phyloP scores from a whole-genome alignment of 2,797 vertebrate species.

The Poecilia gillii region DNA sequence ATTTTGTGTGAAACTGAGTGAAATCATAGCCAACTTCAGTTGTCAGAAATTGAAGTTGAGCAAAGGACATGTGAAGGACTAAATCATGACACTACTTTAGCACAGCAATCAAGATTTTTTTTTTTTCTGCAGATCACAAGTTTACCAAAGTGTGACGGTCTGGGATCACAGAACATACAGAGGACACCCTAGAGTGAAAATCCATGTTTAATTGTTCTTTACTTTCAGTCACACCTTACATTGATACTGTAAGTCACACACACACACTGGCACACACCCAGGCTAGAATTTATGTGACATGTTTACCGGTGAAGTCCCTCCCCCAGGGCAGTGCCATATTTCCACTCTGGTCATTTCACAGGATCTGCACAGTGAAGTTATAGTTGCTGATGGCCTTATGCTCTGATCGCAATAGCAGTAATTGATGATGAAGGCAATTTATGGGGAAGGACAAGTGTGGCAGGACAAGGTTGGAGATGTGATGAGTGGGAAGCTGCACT shows the following conservation, averaged over 20 bases:
- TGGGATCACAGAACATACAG: slow-evolving; percentile 17
- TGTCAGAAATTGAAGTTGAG: background rate
- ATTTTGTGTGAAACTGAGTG: slow-evolving; percentile 2
- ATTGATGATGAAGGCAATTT: slow-evolving; percentile 56
- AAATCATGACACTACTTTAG: slow-evolving; percentile 6
- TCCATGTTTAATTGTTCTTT: slow-evolving; percentile 16
- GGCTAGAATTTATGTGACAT: slow-evolving; percentile 42
- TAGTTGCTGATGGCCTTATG: slow-evolving; percentile 39
- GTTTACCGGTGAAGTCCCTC: slow-evolving; percentile 36
- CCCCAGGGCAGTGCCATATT: slow-evolving; percentile 15
- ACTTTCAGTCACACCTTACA: slow-evolving; percentile 25
- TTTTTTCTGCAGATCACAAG: background rate
- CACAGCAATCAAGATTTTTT: background rate
- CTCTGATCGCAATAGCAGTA: slow-evolving; percentile 36
- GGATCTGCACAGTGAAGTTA: slow-evolving; percentile 8
- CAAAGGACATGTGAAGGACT: background rate
- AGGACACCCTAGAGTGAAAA: slow-evolving; percentile 16
- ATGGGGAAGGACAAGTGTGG: slow-evolving; percentile 34
- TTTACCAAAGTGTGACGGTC: slow-evolving; percentile 16
- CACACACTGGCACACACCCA: background rate
- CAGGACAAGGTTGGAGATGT: slow-evolving; percentile 58
- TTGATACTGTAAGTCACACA: slow-evolving; percentile 19
- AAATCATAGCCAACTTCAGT: slow-evolving; percentile 1
- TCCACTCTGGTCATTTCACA: slow-evolving; percentile 31
- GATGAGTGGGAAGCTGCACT: slow-evolving; percentile 21